These are phyloP conservation scores for Rhyacophila evoluta DNA, from an alignment of 2,888 invertebrate species.

Conservation along the genomic window DNA sequence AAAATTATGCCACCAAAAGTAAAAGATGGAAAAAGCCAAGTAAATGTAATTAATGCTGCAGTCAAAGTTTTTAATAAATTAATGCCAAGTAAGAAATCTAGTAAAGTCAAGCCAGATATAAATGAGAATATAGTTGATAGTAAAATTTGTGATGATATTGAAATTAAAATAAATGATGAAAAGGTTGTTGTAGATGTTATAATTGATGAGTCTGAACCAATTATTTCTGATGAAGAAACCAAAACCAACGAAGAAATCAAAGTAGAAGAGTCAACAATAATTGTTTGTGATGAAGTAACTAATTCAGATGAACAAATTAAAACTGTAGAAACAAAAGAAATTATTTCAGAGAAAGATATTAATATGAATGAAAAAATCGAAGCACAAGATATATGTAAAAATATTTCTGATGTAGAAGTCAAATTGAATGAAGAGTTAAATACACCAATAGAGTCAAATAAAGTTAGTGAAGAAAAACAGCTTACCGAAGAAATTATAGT, in stretches of 20 bases:
- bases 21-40: neutral
- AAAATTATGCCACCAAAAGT: slow-evolving; percentile 1
- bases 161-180: neutral
- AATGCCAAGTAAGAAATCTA: neutral
- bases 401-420: no score
- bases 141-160: neutral
- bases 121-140: neutral
- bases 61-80: slow-evolving; percentile 8
- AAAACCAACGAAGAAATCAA: neutral
- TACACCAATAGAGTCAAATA: no score
- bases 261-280: neutral
- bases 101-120: neutral
- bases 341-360: no score
- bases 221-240: neutral
- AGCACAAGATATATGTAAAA: neutral
- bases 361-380: neutral
- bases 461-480: no score
- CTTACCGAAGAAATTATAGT: no score
- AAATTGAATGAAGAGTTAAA: no score
- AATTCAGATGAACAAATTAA: neutral
- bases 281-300: neutral
- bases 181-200: neutral
- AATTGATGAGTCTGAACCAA: neutral
- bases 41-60: neutral
- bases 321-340: neutral